Evolutionary conservation across 2,888 invertebrate genomes (phyloP), one percentile per base, ranked within the genome.

Genomic region (Cryptocheilus praepositus): DNA sequence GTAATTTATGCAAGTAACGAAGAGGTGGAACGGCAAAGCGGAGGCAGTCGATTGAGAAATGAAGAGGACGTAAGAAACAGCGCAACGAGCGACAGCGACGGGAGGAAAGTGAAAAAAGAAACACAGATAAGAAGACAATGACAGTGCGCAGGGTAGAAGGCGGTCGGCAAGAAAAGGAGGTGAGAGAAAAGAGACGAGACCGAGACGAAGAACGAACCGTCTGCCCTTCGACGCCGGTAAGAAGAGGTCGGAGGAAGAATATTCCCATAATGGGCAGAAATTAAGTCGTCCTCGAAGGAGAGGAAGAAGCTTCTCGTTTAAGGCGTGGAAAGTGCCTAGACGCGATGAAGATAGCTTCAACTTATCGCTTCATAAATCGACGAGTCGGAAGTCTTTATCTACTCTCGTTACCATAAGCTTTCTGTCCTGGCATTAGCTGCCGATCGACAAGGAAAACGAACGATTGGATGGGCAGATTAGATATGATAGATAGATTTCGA

Each of bases 221-320:
- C 36, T 7, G 3, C 36, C 36, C 36, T 36, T 36, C 36, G 36
- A 36, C 36, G 36, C 36, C 25, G 36, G 36, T 7, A 36, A 11
- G 36, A 36, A 11, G 36, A 36, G 16, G 49, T 16, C 54, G 18
- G 19, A 22, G 62, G 16, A 44, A 51, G 21, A 52, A 61, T 58
- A 58, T 22, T 63, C 54, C 56, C 54, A 51, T 67, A 67, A 70
- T 64, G 64, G 54, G 61, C 64, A 69, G 71, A 69, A 71, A 71
- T 71, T 71, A 71, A 69, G 55, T 65, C 69, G 62, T 60, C 54
- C 46, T 63, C 52, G 44, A 58, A 53, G 52, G 15, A 45, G 46
- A 58, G 46, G 21, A 49, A 45, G 43, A 61, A 51, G 16, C n/a
- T 16, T 18, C 51, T 62, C 66, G 56, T 66, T 62, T 44, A 43